Conservation (phyloP, 35 echinoderm and acorn worm genomes). For the Chiridota heheva region DNA sequence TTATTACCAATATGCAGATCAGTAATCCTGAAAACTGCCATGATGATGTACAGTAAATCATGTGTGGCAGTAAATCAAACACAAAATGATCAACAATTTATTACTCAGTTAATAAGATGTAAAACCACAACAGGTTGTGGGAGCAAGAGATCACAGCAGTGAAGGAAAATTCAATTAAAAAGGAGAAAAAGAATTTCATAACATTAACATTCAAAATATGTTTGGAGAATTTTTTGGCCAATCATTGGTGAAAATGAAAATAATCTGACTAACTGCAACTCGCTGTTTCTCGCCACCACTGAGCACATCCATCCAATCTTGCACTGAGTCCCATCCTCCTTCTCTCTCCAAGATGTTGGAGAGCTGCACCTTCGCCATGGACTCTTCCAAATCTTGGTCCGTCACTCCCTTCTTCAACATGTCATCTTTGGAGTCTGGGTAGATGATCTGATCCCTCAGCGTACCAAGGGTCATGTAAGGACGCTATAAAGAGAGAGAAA, state of each 20-base stretch:
- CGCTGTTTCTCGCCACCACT: conserved; percentile 97
- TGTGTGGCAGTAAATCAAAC: too few species aligned
- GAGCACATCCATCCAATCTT: conserved; percentile 98
- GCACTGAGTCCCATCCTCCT: conserved; percentile 84
- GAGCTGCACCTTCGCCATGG: conserved; percentile 71
- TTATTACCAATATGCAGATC: too few species aligned
- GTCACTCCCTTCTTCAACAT: conserved; percentile 86
- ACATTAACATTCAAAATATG: too few species aligned
- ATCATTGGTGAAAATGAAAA: background rate
- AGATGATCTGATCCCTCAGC: conserved; percentile 94
- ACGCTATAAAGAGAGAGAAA: conserved; percentile 63
- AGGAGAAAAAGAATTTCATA: too few species aligned
- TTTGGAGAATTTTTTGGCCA: too few species aligned
- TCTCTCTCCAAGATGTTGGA: conserved; percentile 86
- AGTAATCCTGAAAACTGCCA: too few species aligned
- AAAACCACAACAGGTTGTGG: too few species aligned
- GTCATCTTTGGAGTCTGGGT: conserved; percentile 94
- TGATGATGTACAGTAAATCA: too few species aligned
- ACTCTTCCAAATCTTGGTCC: conserved; percentile 76
- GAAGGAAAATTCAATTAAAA: too few species aligned
- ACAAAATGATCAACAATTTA: too few species aligned
- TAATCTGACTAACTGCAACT: conserved; percentile 74
- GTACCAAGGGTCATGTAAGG: conserved; percentile 99
- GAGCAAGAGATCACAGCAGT: too few species aligned
- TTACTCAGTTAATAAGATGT: too few species aligned